These are phyloP conservation scores for Liodrosophila aerea DNA, from an alignment of 2,888 invertebrate genomes.

Conservation along the genomic window DNA sequence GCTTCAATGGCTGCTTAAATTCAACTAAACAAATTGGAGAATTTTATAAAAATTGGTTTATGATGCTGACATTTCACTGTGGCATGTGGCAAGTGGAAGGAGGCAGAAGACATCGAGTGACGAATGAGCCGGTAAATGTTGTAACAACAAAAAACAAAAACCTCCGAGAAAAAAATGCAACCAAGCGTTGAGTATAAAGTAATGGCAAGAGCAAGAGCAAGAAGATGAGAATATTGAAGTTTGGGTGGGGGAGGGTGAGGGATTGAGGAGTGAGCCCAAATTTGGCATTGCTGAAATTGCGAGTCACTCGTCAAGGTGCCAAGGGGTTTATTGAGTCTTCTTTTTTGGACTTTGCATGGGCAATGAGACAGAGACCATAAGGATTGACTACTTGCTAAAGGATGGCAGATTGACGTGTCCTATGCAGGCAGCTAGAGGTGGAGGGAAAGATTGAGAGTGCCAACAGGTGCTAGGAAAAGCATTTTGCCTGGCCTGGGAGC, in stretches of 20 bases:
- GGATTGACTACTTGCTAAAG: slow-evolving; percentile 16
- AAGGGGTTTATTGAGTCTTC: slow-evolving; percentile 29
- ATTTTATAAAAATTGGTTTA: slow-evolving; percentile 75
- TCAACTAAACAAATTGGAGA: slow-evolving; percentile 74
- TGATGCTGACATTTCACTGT: slow-evolving; percentile 60
- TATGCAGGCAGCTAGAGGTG: too few relatives aligned
- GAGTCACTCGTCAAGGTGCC: slow-evolving; percentile 48
- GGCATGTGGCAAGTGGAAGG: slow-evolving; percentile 19
- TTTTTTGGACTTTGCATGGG: slow-evolving; percentile 29
- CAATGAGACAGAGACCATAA: slow-evolving; percentile 14
- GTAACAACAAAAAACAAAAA: slow-evolving; percentile 15
- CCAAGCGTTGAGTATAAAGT: slow-evolving; percentile 13
- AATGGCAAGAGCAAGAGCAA: not conserved
- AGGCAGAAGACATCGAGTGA: not conserved
- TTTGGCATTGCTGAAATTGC: slow-evolving; percentile 5
- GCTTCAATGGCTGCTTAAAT: slow-evolving; percentile 54
- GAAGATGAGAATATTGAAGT: slow-evolving; percentile 5
- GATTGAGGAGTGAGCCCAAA: slow-evolving; percentile 13
- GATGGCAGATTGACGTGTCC: slow-evolving; percentile 15
- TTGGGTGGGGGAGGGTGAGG: not conserved
- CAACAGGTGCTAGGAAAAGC: slow-evolving; percentile 49
- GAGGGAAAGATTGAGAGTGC: not conserved
- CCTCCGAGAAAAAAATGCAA: slow-evolving; percentile 37
- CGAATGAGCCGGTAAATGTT: too few relatives aligned
- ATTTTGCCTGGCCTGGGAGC: slow-evolving; percentile 9